Evolutionary conservation across 2,888 invertebrate species (phyloP), one percentile per base, ranked within the genome.

Genomic region (Drosophila eohydei): DNA sequence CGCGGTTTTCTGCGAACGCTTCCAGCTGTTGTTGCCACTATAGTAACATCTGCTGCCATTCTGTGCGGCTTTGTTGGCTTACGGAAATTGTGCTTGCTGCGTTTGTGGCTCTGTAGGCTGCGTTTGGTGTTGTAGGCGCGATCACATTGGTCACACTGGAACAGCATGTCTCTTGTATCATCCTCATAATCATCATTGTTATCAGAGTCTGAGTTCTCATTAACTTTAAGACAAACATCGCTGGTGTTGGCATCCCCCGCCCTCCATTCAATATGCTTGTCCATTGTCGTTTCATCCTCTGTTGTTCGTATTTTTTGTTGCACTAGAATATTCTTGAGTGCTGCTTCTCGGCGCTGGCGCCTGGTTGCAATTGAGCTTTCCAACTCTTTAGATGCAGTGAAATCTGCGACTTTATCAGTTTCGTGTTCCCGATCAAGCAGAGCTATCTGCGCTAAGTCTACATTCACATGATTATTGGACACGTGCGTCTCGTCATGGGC

Each of bases 91-190:
- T 87, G 87, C 36, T 85, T 86, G 55, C 69, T 59, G 6, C 90
- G 90, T 36, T 71, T 76, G 52, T 91, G 91, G 21, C 83, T 86
- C 51, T 83, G 79, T n/a, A 91, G 71, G 9, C 90, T 85, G 4
- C 84, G 90, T 44, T 88, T 90, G 5, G 80, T 84, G 43, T 72
- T 81, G 67, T 91, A 91, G 11, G 85, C 80, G 3, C 91, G 82
- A 3, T 85, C 81, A 54, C 91, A 91, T 16, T 74, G 75, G 26
- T 81, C 83, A 57, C 91, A 91, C 26, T 82, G 75, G 46, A 85
- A 91, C 7, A 85, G 82, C 74, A 89, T 82, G 7, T 88, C 80
- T n/a, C 74, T 70, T 6, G 79, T 44, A n/a, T 77, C 71, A n/a
- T 72, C 66, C 7, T 65, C 46, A n/a, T 77, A 71, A 2, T 63